A percentile compares a stretch with the other conserved stretches of the same genome.
Conservation (phyloP, 1,140 invertebrate species). For the Rhizoglyphus robini region DNA sequence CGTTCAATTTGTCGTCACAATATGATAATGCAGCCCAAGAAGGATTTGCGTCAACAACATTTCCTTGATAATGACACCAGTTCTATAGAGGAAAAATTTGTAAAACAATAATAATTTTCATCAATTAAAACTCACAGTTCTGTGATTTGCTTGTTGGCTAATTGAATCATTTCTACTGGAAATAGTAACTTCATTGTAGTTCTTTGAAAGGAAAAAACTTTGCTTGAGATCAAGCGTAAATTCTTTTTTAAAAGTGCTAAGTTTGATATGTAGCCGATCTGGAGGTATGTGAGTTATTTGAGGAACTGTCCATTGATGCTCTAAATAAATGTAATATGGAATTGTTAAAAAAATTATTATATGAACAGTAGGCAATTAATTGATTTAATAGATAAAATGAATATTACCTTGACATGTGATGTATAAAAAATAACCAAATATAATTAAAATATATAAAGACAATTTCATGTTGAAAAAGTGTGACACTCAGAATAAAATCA, state of each 20-base stretch:
- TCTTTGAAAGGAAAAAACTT: constrained; percentile 39
- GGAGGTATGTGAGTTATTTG: background rate
- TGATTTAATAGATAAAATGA: background rate
- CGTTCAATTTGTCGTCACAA: constrained; percentile 57
- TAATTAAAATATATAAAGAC: background rate
- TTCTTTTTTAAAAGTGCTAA: constrained; percentile 20
- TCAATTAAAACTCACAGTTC: background rate
- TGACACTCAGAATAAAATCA: background rate
- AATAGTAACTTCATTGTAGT: background rate
- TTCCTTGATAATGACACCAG: constrained; percentile 70
- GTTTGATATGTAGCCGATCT: background rate
- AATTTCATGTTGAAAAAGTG: constrained; percentile 3
- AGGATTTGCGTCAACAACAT: constrained; percentile 45
- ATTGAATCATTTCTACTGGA: background rate
- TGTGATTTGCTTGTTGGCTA: background rate
- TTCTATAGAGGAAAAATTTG: constrained; percentile 32
- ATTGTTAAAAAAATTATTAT: too few species aligned
- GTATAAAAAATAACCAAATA: background rate
- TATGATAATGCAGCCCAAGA: constrained; percentile 77
- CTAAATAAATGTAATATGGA: background rate
- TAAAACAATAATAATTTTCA: too few species aligned
- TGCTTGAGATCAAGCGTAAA: constrained; percentile 21
- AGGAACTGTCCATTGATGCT: constrained; percentile 6
- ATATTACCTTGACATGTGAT: background rate
- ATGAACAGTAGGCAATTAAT: too few species aligned